A percentile compares a stretch with the other conserved stretches of the same genome.
Evolutionary conservation across 2,888 invertebrate species (phyloP).

Genomic region (Oxystoma pomonae): DNA sequence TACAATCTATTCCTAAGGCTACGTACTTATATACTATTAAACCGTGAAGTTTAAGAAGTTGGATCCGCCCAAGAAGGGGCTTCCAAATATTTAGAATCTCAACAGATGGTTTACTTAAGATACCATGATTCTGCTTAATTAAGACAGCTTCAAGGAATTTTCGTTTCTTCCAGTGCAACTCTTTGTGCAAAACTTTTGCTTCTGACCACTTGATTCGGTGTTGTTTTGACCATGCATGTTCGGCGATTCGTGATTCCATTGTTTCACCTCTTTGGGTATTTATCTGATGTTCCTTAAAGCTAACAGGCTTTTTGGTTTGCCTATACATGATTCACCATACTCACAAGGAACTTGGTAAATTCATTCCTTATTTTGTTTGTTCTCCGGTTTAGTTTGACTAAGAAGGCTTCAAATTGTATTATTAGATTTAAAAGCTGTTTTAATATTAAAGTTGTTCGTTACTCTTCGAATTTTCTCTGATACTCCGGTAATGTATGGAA

Average conservation of each 20-base stretch:
- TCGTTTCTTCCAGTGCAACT: background rate
- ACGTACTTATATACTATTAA: background rate
- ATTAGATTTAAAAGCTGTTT: background rate
- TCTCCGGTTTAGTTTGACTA: background rate
- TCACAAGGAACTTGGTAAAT: background rate
- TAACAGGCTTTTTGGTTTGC: background rate
- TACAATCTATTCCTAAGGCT: background rate
- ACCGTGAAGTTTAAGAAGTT: background rate
- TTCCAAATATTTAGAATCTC: background rate
- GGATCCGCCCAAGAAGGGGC: background rate
- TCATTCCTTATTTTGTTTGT: background rate
- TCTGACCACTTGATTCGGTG: background rate
- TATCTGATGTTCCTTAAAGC: background rate
- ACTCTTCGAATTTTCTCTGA: background rate
- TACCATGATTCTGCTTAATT: background rate
- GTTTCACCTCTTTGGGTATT: background rate
- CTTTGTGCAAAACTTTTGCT: background rate
- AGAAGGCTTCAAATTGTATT: background rate
- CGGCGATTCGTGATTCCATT: background rate
- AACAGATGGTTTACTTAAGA: background rate
- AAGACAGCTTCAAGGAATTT: background rate
- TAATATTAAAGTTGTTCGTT: background rate
- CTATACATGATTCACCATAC: background rate
- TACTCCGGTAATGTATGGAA: background rate
- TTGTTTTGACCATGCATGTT: background rate